Conservation (phyloP, 1,140 invertebrate species). For the Hyles vespertilio region DNA sequence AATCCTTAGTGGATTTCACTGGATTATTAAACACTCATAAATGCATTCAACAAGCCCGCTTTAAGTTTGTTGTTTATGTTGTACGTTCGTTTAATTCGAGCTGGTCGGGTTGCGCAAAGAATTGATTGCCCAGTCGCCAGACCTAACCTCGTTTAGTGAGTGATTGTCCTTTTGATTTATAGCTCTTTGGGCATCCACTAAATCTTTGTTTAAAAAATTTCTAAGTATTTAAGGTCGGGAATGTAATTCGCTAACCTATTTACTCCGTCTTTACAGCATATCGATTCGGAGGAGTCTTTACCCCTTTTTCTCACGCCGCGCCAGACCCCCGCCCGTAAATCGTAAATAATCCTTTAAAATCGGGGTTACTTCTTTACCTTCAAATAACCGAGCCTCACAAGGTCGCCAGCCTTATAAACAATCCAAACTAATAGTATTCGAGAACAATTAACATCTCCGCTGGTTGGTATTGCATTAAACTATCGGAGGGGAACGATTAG, state of each 20-base stretch:
- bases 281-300: conserved; percentile 3
- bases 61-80: too few species aligned
- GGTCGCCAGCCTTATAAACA: conserved; percentile 26
- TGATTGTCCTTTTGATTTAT: conserved; percentile 28
- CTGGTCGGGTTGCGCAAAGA: too few species aligned
- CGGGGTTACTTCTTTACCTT: background rate
- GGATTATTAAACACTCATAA: too few species aligned
- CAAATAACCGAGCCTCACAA: conserved; percentile 24
- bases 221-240: too few species aligned
- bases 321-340: conserved; percentile 11
- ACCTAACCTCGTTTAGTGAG: conserved; percentile 17
- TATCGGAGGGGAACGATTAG: conserved; percentile 29
- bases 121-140: background rate
- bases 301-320: conserved; percentile 27
- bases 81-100: too few species aligned
- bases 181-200: conserved; percentile 12
- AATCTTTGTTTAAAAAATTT: conserved; percentile 23
- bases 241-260: conserved; percentile 7
- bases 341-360: conserved; percentile 25
- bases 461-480: conserved; percentile 32
- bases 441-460: conserved; percentile 34
- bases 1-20: too few species aligned
- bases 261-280: conserved; percentile 6
- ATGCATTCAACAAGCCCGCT: too few species aligned
- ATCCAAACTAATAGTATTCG: conserved; percentile 14